Evolutionary conservation across 2,888 invertebrate genomes (phyloP), one percentile per base, ranked within the genome.

Genomic region (Hydraecia micacea): DNA sequence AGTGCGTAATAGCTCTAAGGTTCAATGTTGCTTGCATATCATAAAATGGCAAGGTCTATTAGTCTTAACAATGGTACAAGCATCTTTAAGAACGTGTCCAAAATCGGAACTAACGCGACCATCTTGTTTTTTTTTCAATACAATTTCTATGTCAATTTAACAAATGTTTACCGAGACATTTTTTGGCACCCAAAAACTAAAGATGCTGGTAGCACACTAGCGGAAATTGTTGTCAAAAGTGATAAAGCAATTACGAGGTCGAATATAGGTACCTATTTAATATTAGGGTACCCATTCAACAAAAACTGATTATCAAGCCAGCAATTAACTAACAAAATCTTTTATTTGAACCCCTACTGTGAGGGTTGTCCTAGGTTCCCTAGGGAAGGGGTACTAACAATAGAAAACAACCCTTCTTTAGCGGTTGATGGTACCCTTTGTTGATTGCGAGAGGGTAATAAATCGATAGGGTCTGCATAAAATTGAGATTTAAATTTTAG

Each of bases 311-410:
- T 79, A 80, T 70, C 39, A 71, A 72, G 58, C 32, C 60, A 18
- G 70, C 83, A 85, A 82, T 89, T 81, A 85, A 85, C 66, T 77
- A 76, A 80, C 85, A 79, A 81, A 82, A 84, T 81, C 81, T 89
- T 87, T 83, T 81, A 75, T 86, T 73, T 63, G 66, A 18, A 75
- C 84, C 83, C 87, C 78, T 82, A 55, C 79, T 81, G 75, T 83
- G 32, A 80, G 83, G 89, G 89, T 77, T 84, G 79, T 90, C 89
- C 92, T 85, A 90, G 92, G 89, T 89, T 92, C 87, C 89, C 92
- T 87, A 85, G 91, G 91, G 92, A 92, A 78, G 86, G 89, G 91
- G 88, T 77, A 71, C 79, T 77, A 85, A 93, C 91, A 91, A 91
- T 90, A 78, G 86, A 58, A 55, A 79, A 63, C 91, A 86, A 86